These are phyloP conservation scores for Lipotes vexillifer DNA, from an alignment of 2,113 vertebrate genomes.

Conservation along the genomic window DNA sequence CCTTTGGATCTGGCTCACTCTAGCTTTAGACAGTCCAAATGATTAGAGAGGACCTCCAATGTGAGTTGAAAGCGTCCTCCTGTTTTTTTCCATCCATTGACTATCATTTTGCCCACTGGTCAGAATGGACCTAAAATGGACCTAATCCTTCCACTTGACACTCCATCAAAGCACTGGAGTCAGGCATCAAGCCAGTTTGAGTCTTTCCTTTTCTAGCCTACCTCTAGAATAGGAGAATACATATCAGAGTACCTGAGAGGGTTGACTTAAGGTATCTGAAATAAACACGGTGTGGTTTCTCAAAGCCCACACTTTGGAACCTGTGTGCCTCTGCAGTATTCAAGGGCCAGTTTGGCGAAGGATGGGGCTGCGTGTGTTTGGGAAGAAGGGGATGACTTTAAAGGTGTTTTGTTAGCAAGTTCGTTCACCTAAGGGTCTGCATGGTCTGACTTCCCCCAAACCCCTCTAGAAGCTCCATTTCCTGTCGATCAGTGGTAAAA, in stretches of 20 bases:
- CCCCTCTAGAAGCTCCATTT: conserved; percentile 39
- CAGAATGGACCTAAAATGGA: background rate
- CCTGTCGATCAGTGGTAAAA: conserved; percentile 29
- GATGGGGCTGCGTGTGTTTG: fast-evolving
- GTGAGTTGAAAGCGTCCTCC: background rate
- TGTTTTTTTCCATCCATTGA: background rate
- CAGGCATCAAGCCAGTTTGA: background rate
- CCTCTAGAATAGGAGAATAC: background rate
- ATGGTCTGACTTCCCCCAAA: background rate
- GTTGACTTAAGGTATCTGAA: background rate
- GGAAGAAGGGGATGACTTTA: background rate
- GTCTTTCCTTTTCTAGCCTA: background rate
- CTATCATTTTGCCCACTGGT: background rate
- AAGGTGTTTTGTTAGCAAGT: background rate
- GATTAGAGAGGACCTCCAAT: background rate
- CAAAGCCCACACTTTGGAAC: fast-evolving
- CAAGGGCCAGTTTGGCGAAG: fast-evolving
- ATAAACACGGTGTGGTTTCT: background rate
- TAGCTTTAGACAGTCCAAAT: background rate
- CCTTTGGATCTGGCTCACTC: background rate
- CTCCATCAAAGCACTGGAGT: no score
- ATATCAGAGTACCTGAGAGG: no score
- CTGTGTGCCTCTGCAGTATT: background rate
- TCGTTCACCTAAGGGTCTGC: background rate
- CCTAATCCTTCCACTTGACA: background rate